These are phyloP conservation scores for Tiaroga cobitis DNA, from an alignment of 2,797 vertebrate genomes.

Conservation along the genomic window DNA sequence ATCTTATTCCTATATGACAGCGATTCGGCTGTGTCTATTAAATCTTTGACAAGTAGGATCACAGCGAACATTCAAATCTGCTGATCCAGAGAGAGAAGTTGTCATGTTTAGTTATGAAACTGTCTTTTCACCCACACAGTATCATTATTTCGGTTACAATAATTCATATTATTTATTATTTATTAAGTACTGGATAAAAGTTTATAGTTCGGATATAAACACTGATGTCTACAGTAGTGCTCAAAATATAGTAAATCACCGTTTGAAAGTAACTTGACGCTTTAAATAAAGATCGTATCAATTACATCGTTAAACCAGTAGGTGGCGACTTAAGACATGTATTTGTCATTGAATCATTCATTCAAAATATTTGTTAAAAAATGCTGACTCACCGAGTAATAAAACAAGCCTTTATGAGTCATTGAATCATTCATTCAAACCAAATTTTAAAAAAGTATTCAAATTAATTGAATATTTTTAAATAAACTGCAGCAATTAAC, in stretches of 20 bases:
- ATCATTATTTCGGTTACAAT: background rate
- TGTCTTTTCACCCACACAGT: background rate
- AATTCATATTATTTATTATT: background rate
- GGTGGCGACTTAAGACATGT: background rate
- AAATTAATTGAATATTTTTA: too few relatives aligned
- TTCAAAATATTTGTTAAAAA: background rate
- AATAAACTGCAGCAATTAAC: too few relatives aligned
- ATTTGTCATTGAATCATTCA: background rate
- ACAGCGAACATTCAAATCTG: background rate
- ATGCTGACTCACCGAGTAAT: background rate
- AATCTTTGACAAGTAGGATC: background rate
- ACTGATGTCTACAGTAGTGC: too few relatives aligned
- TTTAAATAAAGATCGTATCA: background rate
- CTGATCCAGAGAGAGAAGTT: background rate
- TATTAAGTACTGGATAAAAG: background rate
- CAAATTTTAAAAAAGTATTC: background rate
- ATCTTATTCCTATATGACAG: background rate
- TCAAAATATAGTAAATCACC: too few relatives aligned
- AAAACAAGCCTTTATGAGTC: background rate
- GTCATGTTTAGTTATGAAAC: background rate
- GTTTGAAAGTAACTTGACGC: too few relatives aligned
- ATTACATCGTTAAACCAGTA: background rate
- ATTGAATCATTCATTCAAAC: background rate
- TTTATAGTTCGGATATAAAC: background rate
- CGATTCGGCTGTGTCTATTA: too few relatives aligned